These are phyloP conservation scores for Dolichomitus sp. DNA, from an alignment of 2,888 invertebrate genomes.

Conservation along the genomic window DNA sequence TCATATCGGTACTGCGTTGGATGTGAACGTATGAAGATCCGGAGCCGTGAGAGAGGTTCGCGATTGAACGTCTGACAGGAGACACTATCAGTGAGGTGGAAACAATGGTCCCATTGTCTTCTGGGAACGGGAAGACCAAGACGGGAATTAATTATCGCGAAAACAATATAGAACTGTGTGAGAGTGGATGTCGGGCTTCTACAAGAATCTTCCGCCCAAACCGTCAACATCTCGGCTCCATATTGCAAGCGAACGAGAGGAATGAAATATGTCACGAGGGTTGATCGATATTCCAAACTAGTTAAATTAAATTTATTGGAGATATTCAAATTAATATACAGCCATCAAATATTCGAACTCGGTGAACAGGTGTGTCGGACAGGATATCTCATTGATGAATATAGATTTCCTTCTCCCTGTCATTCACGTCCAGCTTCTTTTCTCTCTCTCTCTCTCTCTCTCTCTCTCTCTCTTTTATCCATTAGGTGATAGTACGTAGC, in stretches of 20 bases:
- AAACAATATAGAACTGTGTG: slow-evolving; percentile 46
- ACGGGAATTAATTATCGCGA: slow-evolving; percentile 64
- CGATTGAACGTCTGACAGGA: slow-evolving; percentile 40
- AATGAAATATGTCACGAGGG: slow-evolving; percentile 1
- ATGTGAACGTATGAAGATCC: neutral
- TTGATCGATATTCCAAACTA: slow-evolving; percentile 42
- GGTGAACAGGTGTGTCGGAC: slow-evolving; percentile 31
- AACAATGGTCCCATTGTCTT: slow-evolving; percentile 57
- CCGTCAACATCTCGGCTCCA: slow-evolving; percentile 1
- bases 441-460: neutral
- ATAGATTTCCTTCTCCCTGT: slow-evolving; percentile 26
- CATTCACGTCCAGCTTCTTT: neutral
- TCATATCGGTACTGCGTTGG: slow-evolving; percentile 2
- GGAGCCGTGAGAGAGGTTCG: neutral
- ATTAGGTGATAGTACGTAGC: slow-evolving; percentile 26
- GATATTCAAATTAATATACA: slow-evolving; percentile 62
- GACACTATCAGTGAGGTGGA: slow-evolving; percentile 41
- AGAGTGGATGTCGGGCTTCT: neutral
- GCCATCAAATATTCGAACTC: slow-evolving; percentile 38
- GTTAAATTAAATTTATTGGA: slow-evolving; percentile 50
- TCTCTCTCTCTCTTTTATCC: slow-evolving; percentile 31
- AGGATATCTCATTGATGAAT: slow-evolving; percentile 39
- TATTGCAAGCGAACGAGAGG: slow-evolving; percentile 23
- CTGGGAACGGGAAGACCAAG: slow-evolving; percentile 13
- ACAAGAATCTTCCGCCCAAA: slow-evolving; percentile 13